Conservation (phyloP, 2,797 vertebrate genomes). For the Rhinichthys osculus region DNA sequence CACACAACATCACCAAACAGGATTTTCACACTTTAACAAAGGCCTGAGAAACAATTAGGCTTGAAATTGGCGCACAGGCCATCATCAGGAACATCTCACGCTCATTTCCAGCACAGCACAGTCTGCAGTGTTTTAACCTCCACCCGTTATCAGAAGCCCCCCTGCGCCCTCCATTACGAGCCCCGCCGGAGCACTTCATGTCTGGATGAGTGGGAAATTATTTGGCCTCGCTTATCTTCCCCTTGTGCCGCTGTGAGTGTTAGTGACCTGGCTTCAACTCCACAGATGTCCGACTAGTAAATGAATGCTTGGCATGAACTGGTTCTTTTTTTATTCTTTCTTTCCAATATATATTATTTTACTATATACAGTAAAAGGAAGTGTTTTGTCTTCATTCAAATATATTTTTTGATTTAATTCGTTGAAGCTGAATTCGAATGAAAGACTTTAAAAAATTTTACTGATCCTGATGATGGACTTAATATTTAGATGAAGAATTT, state of each 20-base stretch:
- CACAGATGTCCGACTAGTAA: not conserved
- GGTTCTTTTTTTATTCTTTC: not conserved
- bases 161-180: not conserved
- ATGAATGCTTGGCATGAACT: not conserved
- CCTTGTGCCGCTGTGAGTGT: not conserved
- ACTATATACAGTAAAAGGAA: not conserved
- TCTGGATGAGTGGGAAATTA: slow-evolving; percentile 11
- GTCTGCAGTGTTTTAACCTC: not conserved
- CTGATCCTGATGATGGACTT: not conserved
- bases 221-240: not conserved
- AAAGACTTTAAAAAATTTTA: not conserved
- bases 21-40: not conserved
- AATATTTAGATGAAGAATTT: not conserved
- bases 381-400: too few species aligned
- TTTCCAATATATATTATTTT: not conserved
- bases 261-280: slow-evolving; percentile 8
- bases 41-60: not conserved
- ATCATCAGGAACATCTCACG: not conserved
- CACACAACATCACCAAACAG: slow-evolving; percentile 3
- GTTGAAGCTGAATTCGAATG: not conserved
- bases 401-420: not conserved
- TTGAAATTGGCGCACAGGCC: not conserved
- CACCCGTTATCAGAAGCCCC: slow-evolving; percentile 13
- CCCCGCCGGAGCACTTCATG: not conserved
- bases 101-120: slow-evolving; percentile 11